Percentiles rank a stretch among this genome's conserved stretches.
phyloP scores from a whole-genome alignment of 2,797 vertebrate species.

The Eutrigla gurnardus region DNA sequence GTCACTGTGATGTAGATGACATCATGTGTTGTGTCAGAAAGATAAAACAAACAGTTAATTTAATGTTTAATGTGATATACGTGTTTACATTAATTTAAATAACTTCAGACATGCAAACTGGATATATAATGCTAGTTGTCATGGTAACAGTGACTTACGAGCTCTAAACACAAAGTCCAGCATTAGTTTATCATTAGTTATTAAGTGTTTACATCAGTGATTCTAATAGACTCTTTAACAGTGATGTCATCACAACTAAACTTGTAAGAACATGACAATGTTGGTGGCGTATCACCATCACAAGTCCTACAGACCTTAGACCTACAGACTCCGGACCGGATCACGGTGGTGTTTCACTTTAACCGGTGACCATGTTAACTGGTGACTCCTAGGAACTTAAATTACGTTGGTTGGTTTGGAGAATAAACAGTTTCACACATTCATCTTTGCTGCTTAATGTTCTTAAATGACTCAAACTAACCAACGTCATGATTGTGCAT shows the following conservation, averaged over 20 bases:
- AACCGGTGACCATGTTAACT: background rate
- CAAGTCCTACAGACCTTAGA: too few relatives aligned
- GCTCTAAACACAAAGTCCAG: background rate
- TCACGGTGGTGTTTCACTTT: background rate
- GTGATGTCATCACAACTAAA: too few relatives aligned
- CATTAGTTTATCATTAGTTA: background rate
- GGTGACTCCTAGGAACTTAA: background rate
- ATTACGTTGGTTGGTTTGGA: background rate
- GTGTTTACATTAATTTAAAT: background rate
- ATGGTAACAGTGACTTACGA: constrained; percentile 19
- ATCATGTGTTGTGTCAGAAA: background rate
- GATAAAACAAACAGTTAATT: background rate
- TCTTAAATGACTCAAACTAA: too few relatives aligned
- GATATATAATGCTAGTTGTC: background rate
- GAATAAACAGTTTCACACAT: background rate
- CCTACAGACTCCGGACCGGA: too few relatives aligned
- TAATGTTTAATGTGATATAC: constrained; percentile 13
- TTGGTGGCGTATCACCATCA: too few relatives aligned
- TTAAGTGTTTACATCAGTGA: background rate
- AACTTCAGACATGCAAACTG: background rate
- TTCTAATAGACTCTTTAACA: background rate
- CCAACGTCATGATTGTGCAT: too few relatives aligned
- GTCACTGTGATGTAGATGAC: constrained; percentile 19
- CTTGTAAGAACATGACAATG: too few relatives aligned
- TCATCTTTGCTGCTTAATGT: too few relatives aligned